Evolutionary conservation across 2,888 invertebrate genomes (phyloP), one percentile per base, ranked within the genome.

Genomic region (Agonopterix heracliana): DNA sequence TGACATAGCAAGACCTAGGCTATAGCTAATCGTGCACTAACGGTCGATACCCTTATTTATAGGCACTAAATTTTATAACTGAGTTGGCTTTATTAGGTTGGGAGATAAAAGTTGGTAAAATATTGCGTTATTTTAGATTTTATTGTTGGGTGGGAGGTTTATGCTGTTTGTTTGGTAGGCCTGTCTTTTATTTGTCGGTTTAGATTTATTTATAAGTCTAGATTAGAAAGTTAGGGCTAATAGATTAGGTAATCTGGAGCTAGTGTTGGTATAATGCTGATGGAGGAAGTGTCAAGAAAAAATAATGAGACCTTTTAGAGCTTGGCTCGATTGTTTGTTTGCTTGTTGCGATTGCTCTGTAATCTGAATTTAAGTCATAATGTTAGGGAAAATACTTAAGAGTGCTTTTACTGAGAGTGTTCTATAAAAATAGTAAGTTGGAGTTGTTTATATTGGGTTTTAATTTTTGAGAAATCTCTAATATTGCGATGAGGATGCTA

Each of bases 51-150:
- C 64, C 56, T 67, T 80, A 83, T 81, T 81, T 82, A 82, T 81
- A 71, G 81, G 61, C 61, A 78, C 71, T 84, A 82, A 81, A 84
- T 80, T 81, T 84, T 80, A 78, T 74, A 76, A 71, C 75, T 66
- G 68, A 68, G 60, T 64, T 68, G 63, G 63, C 63, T 79, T 80
- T 81, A 81, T 81, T 78, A 60, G 68, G 68, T 64, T 60, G 64
- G 58, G 57, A 60, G 70, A 72, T 78, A 78, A 75, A 79, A 78
- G 71, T 72, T 57, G 57, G 57, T 73, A 66, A 73, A 73, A 71
- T 78, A 74, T 68, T 63, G 61, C 55, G 61, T 60, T 61, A 59
- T 62, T 63, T 59, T 56, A 60, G 52, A 52, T 54, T 49, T 49
- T 12, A 12, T 26, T 26, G 26, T 26, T 26, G 26, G 38, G 38